Percentiles rank a stretch among this genome's conserved stretches.
Conservation (phyloP, 2,888 invertebrate species). For the Rugalucina vietnamica region DNA sequence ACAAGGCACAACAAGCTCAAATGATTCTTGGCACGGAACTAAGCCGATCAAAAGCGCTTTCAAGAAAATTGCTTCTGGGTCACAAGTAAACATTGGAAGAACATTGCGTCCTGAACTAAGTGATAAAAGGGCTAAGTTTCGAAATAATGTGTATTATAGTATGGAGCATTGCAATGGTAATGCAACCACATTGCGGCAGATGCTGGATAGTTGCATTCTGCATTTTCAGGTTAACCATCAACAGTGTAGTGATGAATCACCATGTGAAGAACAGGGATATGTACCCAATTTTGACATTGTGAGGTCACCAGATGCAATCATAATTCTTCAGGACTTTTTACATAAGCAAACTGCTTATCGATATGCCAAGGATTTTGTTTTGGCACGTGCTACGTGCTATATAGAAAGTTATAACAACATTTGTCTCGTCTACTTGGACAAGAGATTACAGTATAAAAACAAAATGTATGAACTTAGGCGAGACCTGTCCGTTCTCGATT, state of each 20-base stretch:
- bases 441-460: constrained; percentile 23
- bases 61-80: background rate
- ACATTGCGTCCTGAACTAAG: constrained; percentile 26
- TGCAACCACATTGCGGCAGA: background rate
- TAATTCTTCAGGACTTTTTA: background rate
- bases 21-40: constrained; percentile 12
- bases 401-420: constrained; percentile 27
- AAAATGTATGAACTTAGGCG: background rate
- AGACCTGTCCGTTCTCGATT: constrained; percentile 9
- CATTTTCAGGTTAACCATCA: constrained; percentile 10
- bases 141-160: constrained; percentile 27
- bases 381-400: constrained; percentile 18
- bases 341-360: constrained; percentile 4
- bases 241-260: background rate
- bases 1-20: background rate
- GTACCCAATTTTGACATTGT: constrained; percentile 1
- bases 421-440: constrained; percentile 4
- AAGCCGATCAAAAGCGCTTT: background rate
- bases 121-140: constrained; percentile 14
- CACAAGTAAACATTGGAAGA: background rate
- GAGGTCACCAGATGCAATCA: background rate
- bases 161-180: background rate
- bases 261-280: background rate
- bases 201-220: background rate
- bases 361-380: constrained; percentile 27